These are phyloP conservation scores for Alouatta palliata DNA, from an alignment of 2,113 vertebrate genomes.

Conservation along the genomic window DNA sequence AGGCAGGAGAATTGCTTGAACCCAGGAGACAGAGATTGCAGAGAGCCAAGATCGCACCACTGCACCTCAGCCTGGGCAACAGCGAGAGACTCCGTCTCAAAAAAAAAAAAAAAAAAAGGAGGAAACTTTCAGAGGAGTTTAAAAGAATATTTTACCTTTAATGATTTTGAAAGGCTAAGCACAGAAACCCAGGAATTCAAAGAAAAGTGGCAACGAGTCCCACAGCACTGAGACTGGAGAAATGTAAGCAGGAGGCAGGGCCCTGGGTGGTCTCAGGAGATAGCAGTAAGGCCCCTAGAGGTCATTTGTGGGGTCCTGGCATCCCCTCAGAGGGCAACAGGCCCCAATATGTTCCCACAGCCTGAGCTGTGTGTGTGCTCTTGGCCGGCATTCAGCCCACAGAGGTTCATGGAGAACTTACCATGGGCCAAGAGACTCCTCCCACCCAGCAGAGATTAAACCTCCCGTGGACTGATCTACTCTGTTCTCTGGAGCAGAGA, in stretches of 20 bases:
- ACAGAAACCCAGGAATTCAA: not conserved
- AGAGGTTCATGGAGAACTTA: not conserved
- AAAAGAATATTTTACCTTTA: not conserved
- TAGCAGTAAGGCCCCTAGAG: not conserved
- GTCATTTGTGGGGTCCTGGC: not conserved
- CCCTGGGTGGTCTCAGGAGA: not conserved
- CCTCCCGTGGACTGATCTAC: no score
- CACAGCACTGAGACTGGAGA: not conserved
- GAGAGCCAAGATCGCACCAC: no score
- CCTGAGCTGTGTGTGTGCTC: not conserved
- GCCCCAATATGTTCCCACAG: not conserved
- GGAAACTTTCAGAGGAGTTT: not conserved
- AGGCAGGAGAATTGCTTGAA: no score
- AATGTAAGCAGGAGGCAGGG: not conserved
- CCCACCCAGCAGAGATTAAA: not conserved
- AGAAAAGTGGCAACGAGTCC: not conserved
- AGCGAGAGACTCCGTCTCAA: no score
- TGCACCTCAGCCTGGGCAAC: no score
- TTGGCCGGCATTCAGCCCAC: not conserved
- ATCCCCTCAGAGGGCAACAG: accelerated
- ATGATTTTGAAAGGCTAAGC: not conserved
- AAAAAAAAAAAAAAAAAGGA: no score
- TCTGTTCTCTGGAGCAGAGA: not conserved
- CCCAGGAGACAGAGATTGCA: no score
- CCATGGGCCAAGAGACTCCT: not conserved